Evolutionary conservation across 2,888 invertebrate genomes (phyloP), one percentile per base, ranked within the genome.

Genomic region (Reticulitermes lucifugus): DNA sequence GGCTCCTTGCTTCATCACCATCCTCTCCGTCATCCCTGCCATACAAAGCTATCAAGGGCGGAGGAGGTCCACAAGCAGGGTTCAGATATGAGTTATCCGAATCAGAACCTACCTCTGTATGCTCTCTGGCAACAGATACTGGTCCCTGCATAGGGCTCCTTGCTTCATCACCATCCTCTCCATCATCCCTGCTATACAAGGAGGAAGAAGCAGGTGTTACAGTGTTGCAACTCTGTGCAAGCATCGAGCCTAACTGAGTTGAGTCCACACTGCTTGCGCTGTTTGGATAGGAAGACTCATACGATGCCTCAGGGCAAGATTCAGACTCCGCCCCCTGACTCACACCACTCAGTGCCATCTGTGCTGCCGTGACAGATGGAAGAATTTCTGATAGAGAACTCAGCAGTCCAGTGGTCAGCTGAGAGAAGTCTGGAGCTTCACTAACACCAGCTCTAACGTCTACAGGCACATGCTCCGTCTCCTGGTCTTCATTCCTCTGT

Each of bases 351-450:
- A 65, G 25, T 25, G 84, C 25, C 14, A 25, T 65, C 70, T 71
- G 73, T 43, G 80, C 55, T 71, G 85, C 65, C n/a, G 82, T 77
- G 10, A 77, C 82, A 60, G 75, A 59, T 29, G 85, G 85, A 10
- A 83, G 46, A 43, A 85, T 85, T 82, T 85, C 85, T 70, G 84
- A 84, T 2, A 82, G 51, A n/a, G 85, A 83, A 65, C 60, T 73
- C 35, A 79, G 71, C 14, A 84, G 73, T 10, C 84, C 84, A n/a
- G 80, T 80, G 4, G 80, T 65, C 35, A 84, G 79, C 14, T 79
- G 73, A 22, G 84, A 84, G 25, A 80, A 84, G 22, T 71, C 84
- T 71, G 83, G 59, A 9, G 79, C 51, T n/a, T 65, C 65, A 65
- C 65, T 12, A 65, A 65, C 25, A 25, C 65, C 65, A 21, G 70